A percentile compares a stretch with the other conserved stretches of the same genome.
Evolutionary conservation across 2,888 invertebrate species (phyloP).

Genomic region (Acrobeloides nanus): DNA sequence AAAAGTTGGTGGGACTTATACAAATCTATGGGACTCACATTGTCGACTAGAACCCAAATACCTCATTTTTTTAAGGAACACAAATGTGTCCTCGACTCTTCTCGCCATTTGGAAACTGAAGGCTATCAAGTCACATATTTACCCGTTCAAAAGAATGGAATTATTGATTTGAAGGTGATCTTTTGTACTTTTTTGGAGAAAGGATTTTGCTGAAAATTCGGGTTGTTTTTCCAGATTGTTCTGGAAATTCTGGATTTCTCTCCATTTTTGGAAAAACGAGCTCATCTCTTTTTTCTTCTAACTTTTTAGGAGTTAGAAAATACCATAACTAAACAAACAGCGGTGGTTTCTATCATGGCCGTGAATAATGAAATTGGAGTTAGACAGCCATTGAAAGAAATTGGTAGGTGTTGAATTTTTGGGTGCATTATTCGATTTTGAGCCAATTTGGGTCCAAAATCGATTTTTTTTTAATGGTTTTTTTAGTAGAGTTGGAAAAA

Average conservation of each 20-base stretch:
- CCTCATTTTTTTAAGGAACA: conserved; percentile 76
- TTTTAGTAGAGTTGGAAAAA: too few species aligned
- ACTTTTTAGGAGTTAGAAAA: conserved; percentile 66
- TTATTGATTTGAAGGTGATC: conserved; percentile 68
- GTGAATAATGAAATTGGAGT: conserved; percentile 99
- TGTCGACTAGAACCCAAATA: too few species aligned
- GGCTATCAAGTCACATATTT: conserved; percentile 90
- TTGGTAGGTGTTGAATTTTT: too few species aligned
- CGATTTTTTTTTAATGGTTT: not conserved
- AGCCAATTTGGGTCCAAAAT: not conserved
- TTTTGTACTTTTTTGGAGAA: too few species aligned
- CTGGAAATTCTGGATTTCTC: too few species aligned
- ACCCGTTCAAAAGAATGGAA: conserved; percentile 73
- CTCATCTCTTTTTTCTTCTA: too few species aligned
- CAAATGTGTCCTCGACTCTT: conserved; percentile 96
- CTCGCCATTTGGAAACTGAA: conserved; percentile 84
- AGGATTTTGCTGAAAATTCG: too few species aligned
- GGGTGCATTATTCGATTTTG: not conserved
- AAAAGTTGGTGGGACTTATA: not conserved
- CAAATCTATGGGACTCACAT: conserved; percentile 1
- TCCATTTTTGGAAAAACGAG: too few species aligned
- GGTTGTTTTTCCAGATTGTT: too few species aligned
- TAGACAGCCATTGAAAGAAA: conserved; percentile 80
- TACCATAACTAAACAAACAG: conserved; percentile 78
- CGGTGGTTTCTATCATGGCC: conserved; percentile 88